phyloP scores from a whole-genome alignment of 2,888 invertebrate genomes.

The Thymelicus acteon region DNA sequence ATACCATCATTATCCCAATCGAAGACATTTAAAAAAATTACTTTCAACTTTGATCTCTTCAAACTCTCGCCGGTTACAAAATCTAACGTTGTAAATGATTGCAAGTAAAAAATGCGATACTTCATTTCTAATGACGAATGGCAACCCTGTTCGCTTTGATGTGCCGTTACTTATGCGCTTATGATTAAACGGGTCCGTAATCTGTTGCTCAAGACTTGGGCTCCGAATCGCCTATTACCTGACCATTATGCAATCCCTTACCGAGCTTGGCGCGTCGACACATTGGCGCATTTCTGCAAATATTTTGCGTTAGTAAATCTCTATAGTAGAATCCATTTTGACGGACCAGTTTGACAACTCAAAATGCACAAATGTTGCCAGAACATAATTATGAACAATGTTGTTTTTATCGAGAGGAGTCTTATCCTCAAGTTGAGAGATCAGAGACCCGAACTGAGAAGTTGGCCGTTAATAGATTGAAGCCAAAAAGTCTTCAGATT shows the following conservation, averaged over 20 bases:
- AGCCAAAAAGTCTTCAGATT: too few species aligned
- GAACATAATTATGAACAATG: too few species aligned
- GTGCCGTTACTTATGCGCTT: constrained; percentile 34
- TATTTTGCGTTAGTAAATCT: neutral
- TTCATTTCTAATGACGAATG: constrained; percentile 4
- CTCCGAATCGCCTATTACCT: constrained; percentile 35
- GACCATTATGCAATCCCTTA: constrained; percentile 30
- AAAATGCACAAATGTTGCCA: too few species aligned
- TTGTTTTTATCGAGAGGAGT: too few species aligned
- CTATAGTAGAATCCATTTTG: too few species aligned
- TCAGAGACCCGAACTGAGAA: too few species aligned
- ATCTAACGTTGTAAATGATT: constrained; percentile 1
- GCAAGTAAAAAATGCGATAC: neutral
- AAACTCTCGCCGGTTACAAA: neutral
- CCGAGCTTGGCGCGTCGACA: constrained; percentile 9
- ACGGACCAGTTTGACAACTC: too few species aligned
- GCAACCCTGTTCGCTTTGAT: constrained; percentile 23
- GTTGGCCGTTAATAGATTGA: too few species aligned
- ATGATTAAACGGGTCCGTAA: constrained; percentile 36
- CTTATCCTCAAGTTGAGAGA: too few species aligned
- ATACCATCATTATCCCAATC: too few species aligned
- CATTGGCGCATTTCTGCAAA: constrained; percentile 18
- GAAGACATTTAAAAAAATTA: neutral
- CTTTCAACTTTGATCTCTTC: neutral
- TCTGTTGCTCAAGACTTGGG: constrained; percentile 29